Evolutionary conservation across 2,888 invertebrate genomes (phyloP), one percentile per base, ranked within the genome.

Genomic region (Eupelmus urozonus): DNA sequence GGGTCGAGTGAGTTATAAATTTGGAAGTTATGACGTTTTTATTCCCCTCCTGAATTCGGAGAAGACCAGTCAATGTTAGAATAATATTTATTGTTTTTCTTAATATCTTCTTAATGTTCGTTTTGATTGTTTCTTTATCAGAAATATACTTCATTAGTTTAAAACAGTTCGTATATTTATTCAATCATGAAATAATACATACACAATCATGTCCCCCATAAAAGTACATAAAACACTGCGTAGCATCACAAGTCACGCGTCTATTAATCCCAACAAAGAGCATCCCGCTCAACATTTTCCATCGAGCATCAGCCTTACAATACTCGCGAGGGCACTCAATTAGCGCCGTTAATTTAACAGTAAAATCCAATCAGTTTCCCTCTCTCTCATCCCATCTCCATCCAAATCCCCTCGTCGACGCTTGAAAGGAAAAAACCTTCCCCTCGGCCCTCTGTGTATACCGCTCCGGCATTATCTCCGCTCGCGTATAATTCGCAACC

Each of bases 261-360:
- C n/a, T n/a, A n/a, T n/a, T n/a, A n/a, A n/a, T n/a, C n/a, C n/a
- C 9, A 16, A 69, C 51, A 53, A 66, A 66, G 29, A 29, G 23
- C 34, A 23, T 55, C 9, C 55, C 29, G 9, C 16, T 42, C 20
- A 45, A 2, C 42, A 57, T 40, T n/a, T 9, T 25, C 60, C 25
- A 13, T 34, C 3, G 7, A 67, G 25, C 49, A 16, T 59, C 49
- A 16, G 59, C 55, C 51, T 66, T 59, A 34, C 59, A 70, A 70
- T 34, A 34, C 70, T 23, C 34, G n/a, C n/a, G 18, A 25, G 55
- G 42, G 29, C 45, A 78, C 72, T 72, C 72, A 65, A 78, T 73
- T 78, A 78, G 63, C 67, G 62, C 16, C 74, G 40, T 65, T 57
- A 74, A 78, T 74, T 74, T 73, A 65, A 57, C 69, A 70, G 57